Evolutionary conservation across 2,888 invertebrate genomes (phyloP), one percentile per base, ranked within the genome.

Genomic region (Hedya salicella): DNA sequence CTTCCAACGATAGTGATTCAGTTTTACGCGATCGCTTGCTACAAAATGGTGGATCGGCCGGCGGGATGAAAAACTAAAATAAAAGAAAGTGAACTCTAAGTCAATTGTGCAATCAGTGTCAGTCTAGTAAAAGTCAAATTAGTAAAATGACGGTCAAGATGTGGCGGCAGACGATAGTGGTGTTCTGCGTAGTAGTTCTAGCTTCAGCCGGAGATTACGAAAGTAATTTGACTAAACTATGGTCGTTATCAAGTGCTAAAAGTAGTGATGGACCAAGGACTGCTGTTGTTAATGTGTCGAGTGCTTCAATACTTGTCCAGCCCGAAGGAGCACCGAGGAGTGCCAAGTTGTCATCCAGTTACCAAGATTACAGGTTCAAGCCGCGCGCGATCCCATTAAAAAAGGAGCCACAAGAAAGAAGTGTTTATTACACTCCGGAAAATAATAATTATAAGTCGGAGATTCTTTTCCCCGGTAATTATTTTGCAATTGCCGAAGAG

Each of bases 1-100:
- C 80, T 75, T 69, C 69, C 79, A 82, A 81, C 86, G 78, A 86
- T 75, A 81, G 85, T 84, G 86, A 89, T 86, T 91, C 92, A 92
- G 92, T 92, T 88, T 86, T 85, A 79, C 89, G 87, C 89, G 88
- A 88, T 83, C 88, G 86, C 87, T 91, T 85, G 90, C 77, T 77
- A 86, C 87, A 90, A 88, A 90, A 91, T 91, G 87, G 81, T 88
- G 88, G 83, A 78, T 76, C 75, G 72, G 79, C 79, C 80, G 78
- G 82, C 76, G 79, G 78, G 80, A 76, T 82, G 75, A 75, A 75
- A 72, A 73, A 72, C 72, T 68, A 69, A 70, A 71, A 75, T 69
- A 71, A 72, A 69, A 70, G 85, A 89, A 88, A 88, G 91, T 90
- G 89, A 87, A 85, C 82, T 83, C 83, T 73, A 54, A 74, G 62